phyloP scores from a whole-genome alignment of 2,888 invertebrate genomes.

The Cyclophora albipunctata region DNA sequence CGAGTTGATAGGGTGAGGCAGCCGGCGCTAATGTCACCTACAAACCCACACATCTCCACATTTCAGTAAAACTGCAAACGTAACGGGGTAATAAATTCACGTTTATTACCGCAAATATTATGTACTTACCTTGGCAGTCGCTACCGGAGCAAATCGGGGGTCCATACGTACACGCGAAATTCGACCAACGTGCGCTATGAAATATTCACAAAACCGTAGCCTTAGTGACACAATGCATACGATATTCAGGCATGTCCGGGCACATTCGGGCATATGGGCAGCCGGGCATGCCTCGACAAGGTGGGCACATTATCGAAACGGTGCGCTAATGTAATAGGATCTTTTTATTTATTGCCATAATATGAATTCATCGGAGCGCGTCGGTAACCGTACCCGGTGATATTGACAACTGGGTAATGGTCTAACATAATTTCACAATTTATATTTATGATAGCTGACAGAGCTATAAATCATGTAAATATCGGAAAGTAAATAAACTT shows the following conservation, averaged over 20 bases:
- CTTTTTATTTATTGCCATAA: constrained; percentile 50
- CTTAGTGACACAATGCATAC: constrained; percentile 48
- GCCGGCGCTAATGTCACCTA: constrained; percentile 50
- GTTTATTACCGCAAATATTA: constrained; percentile 68
- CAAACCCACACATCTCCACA: constrained; percentile 57
- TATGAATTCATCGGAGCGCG: constrained; percentile 31
- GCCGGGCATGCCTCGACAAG: constrained; percentile 33
- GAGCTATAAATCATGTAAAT: neutral
- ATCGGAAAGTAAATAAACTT: neutral
- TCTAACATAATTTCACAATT: constrained; percentile 34
- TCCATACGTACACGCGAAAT: constrained; percentile 45
- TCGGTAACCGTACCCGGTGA: constrained; percentile 28
- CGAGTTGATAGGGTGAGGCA: constrained; percentile 29
- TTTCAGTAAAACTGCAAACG: constrained; percentile 70
- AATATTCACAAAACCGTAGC: constrained; percentile 54
- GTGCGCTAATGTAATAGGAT: constrained; percentile 51
- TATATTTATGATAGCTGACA: constrained; percentile 23
- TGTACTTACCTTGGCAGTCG: constrained; percentile 54
- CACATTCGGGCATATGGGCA: constrained; percentile 9
- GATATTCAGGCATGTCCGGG: neutral
- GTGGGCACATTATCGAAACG: constrained; percentile 54
- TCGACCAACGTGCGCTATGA: constrained; percentile 49
- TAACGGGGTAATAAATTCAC: constrained; percentile 69
- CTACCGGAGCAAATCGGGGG: constrained; percentile 60
- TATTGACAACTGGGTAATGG: constrained; percentile 32